Conservation (phyloP, 2,888 invertebrate genomes). For the Punctoribates punctum region DNA sequence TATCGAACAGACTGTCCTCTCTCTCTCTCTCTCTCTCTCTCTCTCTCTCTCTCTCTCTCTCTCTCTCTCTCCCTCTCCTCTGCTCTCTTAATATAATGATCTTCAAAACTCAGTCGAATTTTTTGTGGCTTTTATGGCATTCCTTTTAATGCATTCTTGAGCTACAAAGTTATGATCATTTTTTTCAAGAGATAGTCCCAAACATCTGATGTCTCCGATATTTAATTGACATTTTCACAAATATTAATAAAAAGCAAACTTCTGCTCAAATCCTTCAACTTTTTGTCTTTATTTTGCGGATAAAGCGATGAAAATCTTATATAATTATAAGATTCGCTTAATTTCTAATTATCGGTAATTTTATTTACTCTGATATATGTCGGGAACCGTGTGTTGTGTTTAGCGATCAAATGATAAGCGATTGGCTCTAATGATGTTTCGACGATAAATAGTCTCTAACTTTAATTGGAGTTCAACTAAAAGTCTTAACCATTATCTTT, state of each 20-base stretch:
- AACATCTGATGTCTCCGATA: background rate
- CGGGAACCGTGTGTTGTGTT: no score
- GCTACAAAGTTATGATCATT: slow-evolving; percentile 20
- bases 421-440: background rate
- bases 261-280: no score
- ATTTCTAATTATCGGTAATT: no score
- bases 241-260: background rate
- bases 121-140: slow-evolving; percentile 18
- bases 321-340: no score
- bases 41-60: no score
- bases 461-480: background rate
- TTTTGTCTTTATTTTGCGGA: no score
- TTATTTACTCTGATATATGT: no score
- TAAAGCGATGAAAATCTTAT: no score
- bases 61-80: no score
- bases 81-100: no score
- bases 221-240: background rate
- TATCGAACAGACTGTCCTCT: no score
- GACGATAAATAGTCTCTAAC: background rate
- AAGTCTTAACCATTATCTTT: background rate
- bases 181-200: slow-evolving; percentile 8
- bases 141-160: slow-evolving; percentile 15
- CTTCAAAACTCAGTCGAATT: background rate
- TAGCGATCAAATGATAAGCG: background rate
- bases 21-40: no score